These are phyloP conservation scores for Dascillus cervinus DNA, from an alignment of 2,888 invertebrate species.

Conservation along the genomic window DNA sequence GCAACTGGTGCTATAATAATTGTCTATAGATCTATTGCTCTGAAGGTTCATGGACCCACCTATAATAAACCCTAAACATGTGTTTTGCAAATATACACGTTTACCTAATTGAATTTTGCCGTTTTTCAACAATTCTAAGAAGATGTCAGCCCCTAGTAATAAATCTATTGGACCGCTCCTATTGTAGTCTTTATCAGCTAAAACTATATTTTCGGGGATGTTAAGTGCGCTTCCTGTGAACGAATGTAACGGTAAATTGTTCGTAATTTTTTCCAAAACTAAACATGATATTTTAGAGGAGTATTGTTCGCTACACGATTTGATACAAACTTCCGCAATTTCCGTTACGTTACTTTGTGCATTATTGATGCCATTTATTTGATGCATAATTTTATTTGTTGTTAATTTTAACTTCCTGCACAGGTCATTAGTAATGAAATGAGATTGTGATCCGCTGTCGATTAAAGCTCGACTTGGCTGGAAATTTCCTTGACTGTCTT, in stretches of 20 bases:
- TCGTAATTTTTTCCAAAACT: conserved; percentile 6
- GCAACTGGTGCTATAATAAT: too few relatives aligned
- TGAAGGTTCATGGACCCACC: too few relatives aligned
- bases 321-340: too few relatives aligned
- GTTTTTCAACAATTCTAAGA: conserved; percentile 11
- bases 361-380: too few relatives aligned
- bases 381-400: too few relatives aligned
- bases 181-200: conserved; percentile 18
- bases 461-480: too few relatives aligned
- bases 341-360: too few relatives aligned
- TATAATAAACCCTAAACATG: conserved; percentile 18
- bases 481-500: too few relatives aligned
- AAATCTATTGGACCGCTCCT: conserved; percentile 13
- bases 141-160: conserved; percentile 15
- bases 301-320: conserved; percentile 1
- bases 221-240: conserved; percentile 15
- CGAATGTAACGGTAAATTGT: conserved; percentile 3
- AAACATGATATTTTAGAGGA: conserved; percentile 4
- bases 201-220: conserved; percentile 7
- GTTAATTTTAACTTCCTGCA: conserved; percentile 2
- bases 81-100: conserved; percentile 12
- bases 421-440: conserved; percentile 4
- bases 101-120: conserved; percentile 7
- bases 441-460: conserved; percentile 5
- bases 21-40: too few relatives aligned